Conservation (phyloP, 2,797 vertebrate species). For the Gymnothorax reevesii region DNA sequence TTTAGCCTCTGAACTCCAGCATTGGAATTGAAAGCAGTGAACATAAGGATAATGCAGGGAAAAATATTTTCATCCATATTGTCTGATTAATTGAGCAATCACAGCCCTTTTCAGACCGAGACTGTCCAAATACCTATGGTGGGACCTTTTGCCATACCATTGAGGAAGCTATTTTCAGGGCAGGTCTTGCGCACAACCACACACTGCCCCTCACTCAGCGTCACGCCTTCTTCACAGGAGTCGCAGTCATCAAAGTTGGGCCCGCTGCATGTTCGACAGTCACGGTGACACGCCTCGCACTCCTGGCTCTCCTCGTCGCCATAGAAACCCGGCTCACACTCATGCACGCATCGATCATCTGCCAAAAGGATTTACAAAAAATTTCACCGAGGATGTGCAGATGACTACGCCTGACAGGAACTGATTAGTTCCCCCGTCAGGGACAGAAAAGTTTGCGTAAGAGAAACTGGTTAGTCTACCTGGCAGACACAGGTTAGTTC, state of each 20-base stretch:
- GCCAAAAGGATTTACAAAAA: slow-evolving; percentile 36
- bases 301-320: slow-evolving; percentile 65
- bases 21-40: too few species aligned
- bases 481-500: not conserved
- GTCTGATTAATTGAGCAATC: too few species aligned
- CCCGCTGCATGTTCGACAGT: slow-evolving; percentile 78
- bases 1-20: too few species aligned
- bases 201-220: slow-evolving; percentile 67
- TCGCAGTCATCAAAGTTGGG: slow-evolving; percentile 73
- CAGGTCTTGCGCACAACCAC: slow-evolving; percentile 43
- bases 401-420: not conserved
- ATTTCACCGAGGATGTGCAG: not conserved
- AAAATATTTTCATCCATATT: too few species aligned
- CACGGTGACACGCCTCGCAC: slow-evolving; percentile 79
- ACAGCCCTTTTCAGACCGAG: too few species aligned
- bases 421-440: not conserved
- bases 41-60: too few species aligned
- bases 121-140: too few species aligned
- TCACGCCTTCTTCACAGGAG: slow-evolving; percentile 65
- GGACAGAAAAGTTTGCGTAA: not conserved
- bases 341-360: slow-evolving; percentile 78
- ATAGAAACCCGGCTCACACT: slow-evolving; percentile 79
- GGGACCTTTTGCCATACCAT: slow-evolving; percentile 48
- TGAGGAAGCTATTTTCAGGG: slow-evolving; percentile 51
- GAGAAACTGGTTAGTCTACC: not conserved